Evolutionary conservation across 2,888 invertebrate genomes (phyloP), one percentile per base, ranked within the genome.

Genomic region (Xanthia togata): DNA sequence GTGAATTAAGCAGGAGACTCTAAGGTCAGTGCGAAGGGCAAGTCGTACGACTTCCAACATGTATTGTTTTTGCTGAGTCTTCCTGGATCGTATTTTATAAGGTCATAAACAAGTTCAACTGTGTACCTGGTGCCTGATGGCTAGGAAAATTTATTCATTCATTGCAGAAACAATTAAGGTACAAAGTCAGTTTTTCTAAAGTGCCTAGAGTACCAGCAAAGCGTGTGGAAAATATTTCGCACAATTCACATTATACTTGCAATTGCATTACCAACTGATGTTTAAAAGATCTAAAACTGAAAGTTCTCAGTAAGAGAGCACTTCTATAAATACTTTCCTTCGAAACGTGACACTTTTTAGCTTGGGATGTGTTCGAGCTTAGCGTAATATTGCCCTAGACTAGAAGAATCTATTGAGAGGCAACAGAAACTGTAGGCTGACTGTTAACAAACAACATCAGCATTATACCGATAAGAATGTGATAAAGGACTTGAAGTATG

Each of bases 11-110:
- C 85, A 89, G 91, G 91, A 80, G 90, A 85, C 88, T 75, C 67
- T 64, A 89, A 87, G 94, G 94, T 93, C 93, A 93, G 89, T 89
- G 92, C 91, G 91, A 92, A 93, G 93, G 94, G 92, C 92, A 85
- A 77, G 69, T 78, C 78, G 80, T 71, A 84, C 80, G 79, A 79
- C 82, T 82, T 80, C 75, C 80, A 69, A 38, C 62, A 55, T 69
- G 71, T 76, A 88, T 88, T 87, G 81, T 85, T 82, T 79, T 78
- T 79, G 72, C 82, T 64, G 70, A 72, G 83, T 87, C 86, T 91
- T 91, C 89, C 89, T 89, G 87, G 87, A 73, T 86, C 78, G 78
- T 77, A 78, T 70, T 68, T 26, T 80, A 74, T 85, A 78, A 86
- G 82, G 87, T 82, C 59, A 82, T 63, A 73, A 76, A 77, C 78